Conservation (phyloP, 2,797 vertebrate species). For the Pipistrellus nathusii region DNA sequence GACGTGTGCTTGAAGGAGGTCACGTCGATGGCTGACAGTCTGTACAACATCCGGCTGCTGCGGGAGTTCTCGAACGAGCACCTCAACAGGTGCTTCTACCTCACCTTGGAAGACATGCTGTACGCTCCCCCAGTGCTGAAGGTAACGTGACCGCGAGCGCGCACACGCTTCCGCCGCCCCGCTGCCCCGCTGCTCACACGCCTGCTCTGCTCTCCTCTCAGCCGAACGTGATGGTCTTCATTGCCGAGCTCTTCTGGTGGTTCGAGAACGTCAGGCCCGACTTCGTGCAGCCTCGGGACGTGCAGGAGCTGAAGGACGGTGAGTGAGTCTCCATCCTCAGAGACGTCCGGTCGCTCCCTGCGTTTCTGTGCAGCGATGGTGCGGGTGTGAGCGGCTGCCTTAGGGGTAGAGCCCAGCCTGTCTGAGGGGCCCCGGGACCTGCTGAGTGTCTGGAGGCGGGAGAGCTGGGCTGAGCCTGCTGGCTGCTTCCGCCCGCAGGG, state of each 20-base stretch:
- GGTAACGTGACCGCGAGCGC: conserved; percentile 87
- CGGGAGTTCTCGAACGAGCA: conserved; percentile 96
- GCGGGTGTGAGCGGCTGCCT: too few species aligned
- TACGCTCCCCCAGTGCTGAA: conserved; percentile 96
- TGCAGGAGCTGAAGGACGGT: conserved; percentile 96
- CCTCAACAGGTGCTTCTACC: conserved; percentile 96
- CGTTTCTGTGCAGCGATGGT: accelerated
- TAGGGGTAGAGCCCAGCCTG: not conserved
- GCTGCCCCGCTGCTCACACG: accelerated
- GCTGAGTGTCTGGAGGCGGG: too few species aligned
- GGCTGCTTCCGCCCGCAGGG: not conserved
- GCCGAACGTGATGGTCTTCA: conserved; percentile 96
- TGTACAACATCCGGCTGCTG: conserved; percentile 97
- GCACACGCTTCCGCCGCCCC: not conserved
- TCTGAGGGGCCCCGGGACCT: too few species aligned
- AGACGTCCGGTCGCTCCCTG: accelerated
- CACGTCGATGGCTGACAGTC: conserved; percentile 95
- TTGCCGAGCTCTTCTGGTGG: conserved; percentile 99
- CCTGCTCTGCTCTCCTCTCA: conserved; percentile 73
- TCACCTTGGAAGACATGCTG: conserved; percentile 96
- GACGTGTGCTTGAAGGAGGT: conserved; percentile 98
- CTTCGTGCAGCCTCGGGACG: conserved; percentile 95
- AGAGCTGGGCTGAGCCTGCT: not conserved
- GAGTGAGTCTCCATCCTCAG: not conserved
- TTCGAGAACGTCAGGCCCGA: conserved; percentile 97